Base-by-base conservation (phyloP, 2,888 invertebrate genomes). In the Andricus quercusramuli region DNA sequence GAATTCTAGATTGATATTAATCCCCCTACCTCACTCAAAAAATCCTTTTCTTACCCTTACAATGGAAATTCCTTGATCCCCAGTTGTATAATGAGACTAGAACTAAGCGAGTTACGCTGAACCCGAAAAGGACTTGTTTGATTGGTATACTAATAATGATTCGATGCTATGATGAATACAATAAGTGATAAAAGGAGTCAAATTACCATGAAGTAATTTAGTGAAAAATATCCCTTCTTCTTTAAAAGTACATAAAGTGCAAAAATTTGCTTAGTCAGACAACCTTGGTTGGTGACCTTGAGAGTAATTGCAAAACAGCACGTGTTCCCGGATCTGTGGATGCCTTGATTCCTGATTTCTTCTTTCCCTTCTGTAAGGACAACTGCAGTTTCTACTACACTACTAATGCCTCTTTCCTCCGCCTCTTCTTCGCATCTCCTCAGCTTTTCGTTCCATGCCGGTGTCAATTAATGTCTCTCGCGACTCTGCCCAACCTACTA, bases 391-490 rank as follows among this genome's bases (percentile, higher is more conserved):
- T 37, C 68, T 66, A 79, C 79, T 79, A 67, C 68, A 65, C 70
- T 70, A 74, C 25, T 74, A 74, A 56, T 74, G 32, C 56, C 32
- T n/a, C 56, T 74, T 44, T 47, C 82, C 77, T 62, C 32, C 37
- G 74, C 74, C 62, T 67, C 67, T 67, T 67, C 51, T 62, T 77
- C 37, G 47, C 66, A 85, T 85, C 84, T 82, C 84, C 84, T 82
- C 66, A 80, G 82, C 82, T 81, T 80, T 84, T 85, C 80, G 76
- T 80, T 82, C 84, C 86, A 83, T 84, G 84, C 87, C 86, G 89
- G 90, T 91, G 92, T 92, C 92, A 92, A 92, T 92, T 92, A 92
- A 91, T 92, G 91, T 92, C 92, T 88, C 87, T 87, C 85, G 87
- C 86, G 85, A 85, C 86, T 86, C 82, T 85, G 82, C 83, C 68